Percentiles rank a stretch among this genome's conserved stretches.
These are phyloP conservation scores for Aradophagus sp. DNA, from an alignment of 1,140 invertebrate species.

Conservation along the genomic window DNA sequence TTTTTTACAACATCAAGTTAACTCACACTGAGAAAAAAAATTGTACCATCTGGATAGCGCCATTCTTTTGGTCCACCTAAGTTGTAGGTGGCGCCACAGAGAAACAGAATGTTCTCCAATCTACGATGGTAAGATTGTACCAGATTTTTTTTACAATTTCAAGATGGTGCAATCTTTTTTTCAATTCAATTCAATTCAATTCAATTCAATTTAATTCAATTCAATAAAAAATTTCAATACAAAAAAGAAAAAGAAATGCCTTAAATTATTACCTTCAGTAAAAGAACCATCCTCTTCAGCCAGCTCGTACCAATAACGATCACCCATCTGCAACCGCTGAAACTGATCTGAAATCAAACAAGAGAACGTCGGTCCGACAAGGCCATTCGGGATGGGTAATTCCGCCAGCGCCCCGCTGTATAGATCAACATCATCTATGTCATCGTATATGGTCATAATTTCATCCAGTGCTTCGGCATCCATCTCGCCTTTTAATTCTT, in stretches of 20 bases:
- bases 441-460: slow-evolving; percentile 81
- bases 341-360: slow-evolving; percentile 94
- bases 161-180: too few relatives aligned
- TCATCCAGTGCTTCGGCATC: slow-evolving; percentile 78
- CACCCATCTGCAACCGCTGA: slow-evolving; percentile 83
- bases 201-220: too few relatives aligned
- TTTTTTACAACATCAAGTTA: too few relatives aligned
- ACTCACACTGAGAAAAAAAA: too few relatives aligned
- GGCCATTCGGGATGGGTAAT: slow-evolving; percentile 78
- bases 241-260: slow-evolving; percentile 1
- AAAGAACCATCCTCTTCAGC: slow-evolving; percentile 80
- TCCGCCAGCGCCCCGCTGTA: slow-evolving; percentile 91
- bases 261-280: slow-evolving; percentile 76
- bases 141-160: too few relatives aligned
- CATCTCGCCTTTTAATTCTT: slow-evolving; percentile 81
- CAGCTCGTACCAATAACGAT: slow-evolving; percentile 92
- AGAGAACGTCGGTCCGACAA: slow-evolving; percentile 88
- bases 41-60: too few relatives aligned
- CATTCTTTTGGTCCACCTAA: too few relatives aligned
- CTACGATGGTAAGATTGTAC: too few relatives aligned
- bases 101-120: too few relatives aligned
- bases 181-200: too few relatives aligned
- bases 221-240: background rate
- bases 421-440: slow-evolving; percentile 89
- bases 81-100: too few relatives aligned